These are phyloP conservation scores for Trogon melanurus DNA, from an alignment of 2,113 vertebrate genomes.

Conservation along the genomic window DNA sequence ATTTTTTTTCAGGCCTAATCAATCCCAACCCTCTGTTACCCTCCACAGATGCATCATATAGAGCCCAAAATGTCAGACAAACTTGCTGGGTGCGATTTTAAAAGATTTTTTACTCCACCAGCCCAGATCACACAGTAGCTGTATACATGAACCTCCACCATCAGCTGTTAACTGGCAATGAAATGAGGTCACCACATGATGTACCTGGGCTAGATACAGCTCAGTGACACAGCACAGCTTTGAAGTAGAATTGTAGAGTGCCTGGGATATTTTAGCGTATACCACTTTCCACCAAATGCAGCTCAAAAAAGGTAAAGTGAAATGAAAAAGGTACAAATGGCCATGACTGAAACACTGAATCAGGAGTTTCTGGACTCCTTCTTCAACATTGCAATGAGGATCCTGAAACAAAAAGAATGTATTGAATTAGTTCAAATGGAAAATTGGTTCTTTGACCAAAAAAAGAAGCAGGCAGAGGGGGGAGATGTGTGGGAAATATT, in stretches of 20 bases:
- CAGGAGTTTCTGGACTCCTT: background rate
- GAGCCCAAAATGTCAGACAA: background rate
- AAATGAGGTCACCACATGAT: background rate
- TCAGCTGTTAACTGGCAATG: background rate
- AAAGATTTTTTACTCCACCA: background rate
- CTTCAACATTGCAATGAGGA: background rate
- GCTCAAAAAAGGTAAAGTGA: background rate
- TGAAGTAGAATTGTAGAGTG: background rate
- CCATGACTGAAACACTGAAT: background rate
- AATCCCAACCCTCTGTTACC: background rate
- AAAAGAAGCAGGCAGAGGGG: background rate
- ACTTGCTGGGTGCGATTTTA: background rate
- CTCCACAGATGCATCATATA: background rate
- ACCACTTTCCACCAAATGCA: background rate
- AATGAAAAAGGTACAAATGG: background rate
- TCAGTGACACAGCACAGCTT: background rate
- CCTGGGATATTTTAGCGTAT: background rate
- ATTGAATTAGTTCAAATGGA: conserved; percentile 1
- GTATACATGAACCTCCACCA: background rate
- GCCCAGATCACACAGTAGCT: background rate
- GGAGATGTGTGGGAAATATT: background rate
- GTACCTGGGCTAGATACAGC: background rate
- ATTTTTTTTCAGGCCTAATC: background rate
- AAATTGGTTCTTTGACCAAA: background rate
- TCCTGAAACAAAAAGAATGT: background rate